Evolutionary conservation across 1,140 invertebrate species (phyloP), one percentile per base, ranked within the genome.

Genomic region (Lordiphosa collinella): DNA sequence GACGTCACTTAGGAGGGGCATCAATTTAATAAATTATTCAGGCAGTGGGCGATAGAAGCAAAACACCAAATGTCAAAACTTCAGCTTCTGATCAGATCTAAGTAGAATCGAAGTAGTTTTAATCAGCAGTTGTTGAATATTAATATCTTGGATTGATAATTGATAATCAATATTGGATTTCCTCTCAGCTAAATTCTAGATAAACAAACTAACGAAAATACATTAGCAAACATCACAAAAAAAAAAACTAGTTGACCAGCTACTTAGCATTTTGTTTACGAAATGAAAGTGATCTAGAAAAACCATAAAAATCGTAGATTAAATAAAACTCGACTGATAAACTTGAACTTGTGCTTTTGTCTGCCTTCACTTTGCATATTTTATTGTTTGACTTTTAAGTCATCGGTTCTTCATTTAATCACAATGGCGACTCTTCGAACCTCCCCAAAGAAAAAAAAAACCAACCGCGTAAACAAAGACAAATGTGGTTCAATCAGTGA

Each of bases 401-500:
- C 53, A 66, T 66, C 62, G 44, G 52, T 46, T 29, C 18, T 44
- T 44, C 38, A 34, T 55, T 57, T 49, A 37, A 37, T 41, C 74
- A 78, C 73, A 78, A 76, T 57, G 61, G 72, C 64, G 18, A 22
- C 18, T 22, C 18, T 22, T 22, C 18, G 18, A 22, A 22, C 18
- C 18, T 0, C 18, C 18, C 18, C n/a, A n/a, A 22, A 22, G 6
- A 22, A 22, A 22, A 4, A 22, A 5, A 2, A 22, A 22, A 22
- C 18, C 18, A 29, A 29, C 7, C 5, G 8, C 1, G 8, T 29
- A 1, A 29, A 29, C 25, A 29, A 29, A 29, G 25, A 29, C 25
- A 37, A 66, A 82, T 70, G 65, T 75, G 35, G 76, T 56, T 75
- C 76, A 74, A 69, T 8, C 59, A 54, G 68, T 56, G 69, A 48